Evolutionary conservation across 2,888 invertebrate genomes (phyloP).

Genomic region (Junonia oenone): DNA sequence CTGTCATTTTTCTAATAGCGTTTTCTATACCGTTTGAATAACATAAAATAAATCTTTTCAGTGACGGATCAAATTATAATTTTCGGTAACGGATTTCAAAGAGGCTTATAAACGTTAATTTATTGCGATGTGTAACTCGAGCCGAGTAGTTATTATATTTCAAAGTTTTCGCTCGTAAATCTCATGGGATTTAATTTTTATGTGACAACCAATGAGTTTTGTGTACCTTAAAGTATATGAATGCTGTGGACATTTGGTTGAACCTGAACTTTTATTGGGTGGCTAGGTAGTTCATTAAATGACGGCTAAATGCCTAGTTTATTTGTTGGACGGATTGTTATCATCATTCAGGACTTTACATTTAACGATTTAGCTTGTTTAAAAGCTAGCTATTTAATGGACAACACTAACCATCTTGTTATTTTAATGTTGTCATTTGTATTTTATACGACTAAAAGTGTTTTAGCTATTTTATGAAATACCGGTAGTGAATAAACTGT

Average conservation of each 20-base stretch:
- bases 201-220: slow-evolving; percentile 50
- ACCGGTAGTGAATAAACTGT: too few species aligned
- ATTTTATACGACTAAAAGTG: too few species aligned
- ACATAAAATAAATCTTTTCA: slow-evolving; percentile 35
- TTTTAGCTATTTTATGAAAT: too few species aligned
- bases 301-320: too few species aligned
- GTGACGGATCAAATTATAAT: slow-evolving; percentile 46
- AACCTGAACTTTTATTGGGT: too few species aligned
- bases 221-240: background rate
- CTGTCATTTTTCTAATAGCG: background rate
- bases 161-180: slow-evolving; percentile 68
- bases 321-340: too few species aligned
- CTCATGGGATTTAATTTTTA: slow-evolving; percentile 67
- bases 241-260: background rate
- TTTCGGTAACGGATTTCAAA: background rate
- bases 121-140: slow-evolving; percentile 64
- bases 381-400: too few species aligned
- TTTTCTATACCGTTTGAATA: slow-evolving; percentile 2
- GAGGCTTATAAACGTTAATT: slow-evolving; percentile 43
- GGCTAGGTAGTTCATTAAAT: too few species aligned
- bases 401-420: too few species aligned
- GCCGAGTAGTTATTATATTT: slow-evolving; percentile 70
- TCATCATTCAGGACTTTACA: too few species aligned
- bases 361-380: too few species aligned
- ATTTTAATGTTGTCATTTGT: too few species aligned